A percentile compares a stretch with the other conserved stretches of the same genome.
Evolutionary conservation across 2,888 invertebrate species (phyloP).

Genomic region (Syrista parreyssii): DNA sequence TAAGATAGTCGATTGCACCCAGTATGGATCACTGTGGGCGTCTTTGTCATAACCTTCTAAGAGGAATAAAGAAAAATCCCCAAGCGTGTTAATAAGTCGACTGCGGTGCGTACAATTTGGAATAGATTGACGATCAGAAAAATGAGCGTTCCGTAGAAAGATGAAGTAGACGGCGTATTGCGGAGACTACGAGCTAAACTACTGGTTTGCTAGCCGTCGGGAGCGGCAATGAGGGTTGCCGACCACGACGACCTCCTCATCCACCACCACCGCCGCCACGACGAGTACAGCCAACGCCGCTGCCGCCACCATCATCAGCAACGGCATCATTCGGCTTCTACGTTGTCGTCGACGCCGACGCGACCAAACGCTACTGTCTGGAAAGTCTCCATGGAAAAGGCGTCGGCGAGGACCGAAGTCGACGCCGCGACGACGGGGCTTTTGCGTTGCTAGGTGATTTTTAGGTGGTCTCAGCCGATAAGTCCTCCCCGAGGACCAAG

Average conservation of each 20-base stretch:
- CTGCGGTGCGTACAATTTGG: background rate
- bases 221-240: slow-evolving; percentile 40
- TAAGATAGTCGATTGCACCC: background rate
- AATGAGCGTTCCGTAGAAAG: slow-evolving; percentile 10
- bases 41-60: background rate
- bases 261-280: slow-evolving; percentile 37
- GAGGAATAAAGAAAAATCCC: background rate
- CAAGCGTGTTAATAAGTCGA: background rate
- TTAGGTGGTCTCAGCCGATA: slow-evolving; percentile 7
- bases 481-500: background rate
- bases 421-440: slow-evolving; percentile 7
- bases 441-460: slow-evolving; percentile 35
- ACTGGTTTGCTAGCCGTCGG: slow-evolving; percentile 39
- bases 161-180: slow-evolving; percentile 37
- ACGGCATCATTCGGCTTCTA: background rate
- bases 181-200: slow-evolving; percentile 56
- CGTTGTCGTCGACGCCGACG: slow-evolving; percentile 21
- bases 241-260: slow-evolving; percentile 24
- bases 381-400: background rate
- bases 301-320: background rate
- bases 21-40: background rate
- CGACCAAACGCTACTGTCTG: background rate
- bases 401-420: background rate
- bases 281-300: slow-evolving; percentile 22
- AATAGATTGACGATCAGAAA: background rate